Evolutionary conservation across 2,797 vertebrate genomes (phyloP).

Genomic region (Melanotaenia boesemani): DNA sequence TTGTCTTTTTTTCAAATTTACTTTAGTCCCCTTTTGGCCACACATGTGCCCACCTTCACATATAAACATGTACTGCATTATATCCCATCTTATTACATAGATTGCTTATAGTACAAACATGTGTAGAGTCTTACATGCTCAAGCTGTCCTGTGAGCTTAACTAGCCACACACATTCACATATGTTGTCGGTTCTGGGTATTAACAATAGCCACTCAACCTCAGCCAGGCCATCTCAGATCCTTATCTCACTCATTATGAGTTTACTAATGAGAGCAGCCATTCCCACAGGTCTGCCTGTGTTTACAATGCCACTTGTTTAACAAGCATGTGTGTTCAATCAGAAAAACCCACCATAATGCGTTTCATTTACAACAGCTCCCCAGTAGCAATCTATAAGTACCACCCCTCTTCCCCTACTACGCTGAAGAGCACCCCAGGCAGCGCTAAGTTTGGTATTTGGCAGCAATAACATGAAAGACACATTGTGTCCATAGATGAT

Average conservation of each 20-base stretch:
- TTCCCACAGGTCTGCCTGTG: conserved; percentile 50
- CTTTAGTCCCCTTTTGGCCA: background rate
- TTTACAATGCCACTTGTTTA: conserved; percentile 72
- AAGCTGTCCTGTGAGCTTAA: conserved; percentile 47
- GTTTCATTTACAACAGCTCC: conserved; percentile 66
- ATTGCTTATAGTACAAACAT: conserved; percentile 60
- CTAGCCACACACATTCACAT: conserved; percentile 9
- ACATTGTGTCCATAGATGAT: conserved; percentile 42
- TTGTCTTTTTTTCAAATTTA: background rate
- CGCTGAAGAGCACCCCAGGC: conserved; percentile 33
- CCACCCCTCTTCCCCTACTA: conserved; percentile 31
- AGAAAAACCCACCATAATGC: conserved; percentile 69
- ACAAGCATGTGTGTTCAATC: conserved; percentile 78
- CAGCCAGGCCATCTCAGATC: conserved; percentile 57
- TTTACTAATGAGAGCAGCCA: conserved; percentile 63
- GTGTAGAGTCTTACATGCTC: conserved; percentile 56
- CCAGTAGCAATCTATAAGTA: conserved; percentile 57
- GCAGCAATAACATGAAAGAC: conserved; percentile 53
- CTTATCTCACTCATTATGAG: conserved; percentile 72
- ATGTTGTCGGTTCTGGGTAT: conserved; percentile 31
- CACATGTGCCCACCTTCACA: conserved; percentile 2
- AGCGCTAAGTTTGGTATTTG: conserved; percentile 39
- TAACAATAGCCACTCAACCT: conserved; percentile 40
- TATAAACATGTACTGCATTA: conserved; percentile 13
- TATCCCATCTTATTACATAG: conserved; percentile 43